Conservation (phyloP, 2,113 vertebrate genomes). For the Butorides virescens region DNA sequence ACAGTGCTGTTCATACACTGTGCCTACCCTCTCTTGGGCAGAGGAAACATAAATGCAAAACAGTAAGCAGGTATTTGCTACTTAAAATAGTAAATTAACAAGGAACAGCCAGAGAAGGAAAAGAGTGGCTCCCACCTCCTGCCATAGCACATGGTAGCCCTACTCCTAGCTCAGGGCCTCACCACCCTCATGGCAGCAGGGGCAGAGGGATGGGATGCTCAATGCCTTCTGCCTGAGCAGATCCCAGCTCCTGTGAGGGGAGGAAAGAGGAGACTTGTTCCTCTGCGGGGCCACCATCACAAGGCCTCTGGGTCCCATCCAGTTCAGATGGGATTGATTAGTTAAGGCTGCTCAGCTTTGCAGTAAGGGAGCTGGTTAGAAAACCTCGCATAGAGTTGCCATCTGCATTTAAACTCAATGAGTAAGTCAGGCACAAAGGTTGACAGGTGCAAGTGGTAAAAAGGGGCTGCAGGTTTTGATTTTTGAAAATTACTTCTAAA, state of each 20-base stretch:
- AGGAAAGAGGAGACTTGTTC: not conserved
- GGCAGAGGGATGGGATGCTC: not conserved
- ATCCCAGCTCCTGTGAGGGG: not conserved
- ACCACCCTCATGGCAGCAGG: not conserved
- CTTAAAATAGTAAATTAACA: not conserved
- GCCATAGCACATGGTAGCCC: not conserved
- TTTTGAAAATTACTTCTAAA: not conserved
- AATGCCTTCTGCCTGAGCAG: not conserved
- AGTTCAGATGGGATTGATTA: not conserved
- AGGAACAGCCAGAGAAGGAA: not conserved
- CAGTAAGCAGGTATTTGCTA: not conserved
- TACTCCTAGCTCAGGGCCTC: not conserved
- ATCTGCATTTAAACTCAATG: not conserved
- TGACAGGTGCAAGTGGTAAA: not conserved
- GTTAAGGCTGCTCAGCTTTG: not conserved
- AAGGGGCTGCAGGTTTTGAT: not conserved
- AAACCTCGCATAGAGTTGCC: not conserved
- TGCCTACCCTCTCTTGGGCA: not conserved
- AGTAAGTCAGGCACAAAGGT: not conserved
- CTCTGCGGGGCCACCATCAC: fast-evolving
- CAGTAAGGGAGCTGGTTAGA: not conserved
- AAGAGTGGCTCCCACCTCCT: not conserved
- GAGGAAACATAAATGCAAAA: not conserved
- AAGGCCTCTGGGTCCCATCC: not conserved
- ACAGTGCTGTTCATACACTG: not conserved